These are phyloP conservation scores for Heliocidaris tuberculata DNA, from an alignment of 35 echinoderm and acorn worm genomes.

Conservation along the genomic window DNA sequence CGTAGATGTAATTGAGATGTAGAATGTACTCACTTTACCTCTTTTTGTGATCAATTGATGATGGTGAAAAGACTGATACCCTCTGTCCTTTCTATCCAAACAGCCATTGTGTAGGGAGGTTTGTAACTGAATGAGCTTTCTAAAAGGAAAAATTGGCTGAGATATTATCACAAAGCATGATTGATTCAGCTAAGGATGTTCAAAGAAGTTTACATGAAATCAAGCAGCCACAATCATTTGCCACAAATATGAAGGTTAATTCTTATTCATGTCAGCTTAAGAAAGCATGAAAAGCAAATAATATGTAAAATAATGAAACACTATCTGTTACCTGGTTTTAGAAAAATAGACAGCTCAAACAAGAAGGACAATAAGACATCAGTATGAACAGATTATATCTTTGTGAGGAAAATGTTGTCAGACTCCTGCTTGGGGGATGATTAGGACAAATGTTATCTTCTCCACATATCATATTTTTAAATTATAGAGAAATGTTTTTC, in stretches of 20 bases:
- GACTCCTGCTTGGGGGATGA: neutral
- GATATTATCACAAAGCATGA: conserved; percentile 12
- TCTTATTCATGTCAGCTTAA: neutral
- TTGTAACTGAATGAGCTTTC: neutral
- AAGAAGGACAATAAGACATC: neutral
- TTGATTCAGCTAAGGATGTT: neutral
- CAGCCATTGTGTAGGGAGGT: neutral
- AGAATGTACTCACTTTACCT: neutral
- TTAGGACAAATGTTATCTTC: neutral
- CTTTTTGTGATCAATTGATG: neutral
- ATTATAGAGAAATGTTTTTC: neutral
- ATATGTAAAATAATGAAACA: neutral
- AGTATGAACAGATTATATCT: neutral
- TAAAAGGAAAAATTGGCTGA: neutral
- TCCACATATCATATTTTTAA: neutral
- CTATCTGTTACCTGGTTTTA: neutral
- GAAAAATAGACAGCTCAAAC: neutral
- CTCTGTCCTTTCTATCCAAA: neutral
- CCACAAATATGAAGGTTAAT: neutral
- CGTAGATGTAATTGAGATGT: neutral
- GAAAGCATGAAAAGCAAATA: neutral
- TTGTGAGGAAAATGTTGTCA: neutral
- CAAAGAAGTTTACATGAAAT: neutral
- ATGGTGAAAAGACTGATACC: neutral
- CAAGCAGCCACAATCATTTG: neutral